Percentiles rank a stretch among this genome's conserved stretches.
These are phyloP conservation scores for Phenacoccus solenopsis DNA, from an alignment of 1,140 invertebrate species.

Conservation along the genomic window DNA sequence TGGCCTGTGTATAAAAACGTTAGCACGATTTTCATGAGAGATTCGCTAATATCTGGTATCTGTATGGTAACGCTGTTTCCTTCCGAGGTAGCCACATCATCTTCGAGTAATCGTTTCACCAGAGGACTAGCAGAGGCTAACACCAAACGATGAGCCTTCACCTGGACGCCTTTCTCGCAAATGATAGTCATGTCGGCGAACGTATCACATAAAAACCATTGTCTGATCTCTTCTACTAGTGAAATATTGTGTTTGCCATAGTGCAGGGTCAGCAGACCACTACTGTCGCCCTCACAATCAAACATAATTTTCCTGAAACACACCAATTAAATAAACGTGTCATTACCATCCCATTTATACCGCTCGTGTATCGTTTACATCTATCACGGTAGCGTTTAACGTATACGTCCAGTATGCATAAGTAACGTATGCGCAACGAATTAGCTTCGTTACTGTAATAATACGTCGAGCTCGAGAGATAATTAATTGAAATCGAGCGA, in stretches of 20 bases:
- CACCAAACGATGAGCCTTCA: constrained; percentile 46
- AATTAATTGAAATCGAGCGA: too few relatives aligned
- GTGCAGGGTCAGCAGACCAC: constrained; percentile 65
- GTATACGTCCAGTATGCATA: too few relatives aligned
- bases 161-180: constrained; percentile 41
- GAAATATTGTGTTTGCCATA: constrained; percentile 81
- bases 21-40: constrained; percentile 59
- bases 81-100: constrained; percentile 40
- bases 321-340: neutral
- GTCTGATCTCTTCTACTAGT: constrained; percentile 69
- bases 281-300: constrained; percentile 30
- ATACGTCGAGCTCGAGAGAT: too few relatives aligned
- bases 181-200: constrained; percentile 68
- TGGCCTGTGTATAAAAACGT: constrained; percentile 74
- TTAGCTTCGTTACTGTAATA: neutral
- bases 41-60: constrained; percentile 62
- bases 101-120: constrained; percentile 56
- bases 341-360: too few relatives aligned
- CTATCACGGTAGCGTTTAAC: too few relatives aligned
- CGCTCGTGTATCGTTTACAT: too few relatives aligned
- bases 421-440: neutral
- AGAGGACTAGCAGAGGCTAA: constrained; percentile 70
- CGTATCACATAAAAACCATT: constrained; percentile 65
- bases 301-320: constrained; percentile 10
- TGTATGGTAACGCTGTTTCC: constrained; percentile 55